phyloP scores from a whole-genome alignment of 2,113 vertebrate species.

The Oxyruncus cristatus region DNA sequence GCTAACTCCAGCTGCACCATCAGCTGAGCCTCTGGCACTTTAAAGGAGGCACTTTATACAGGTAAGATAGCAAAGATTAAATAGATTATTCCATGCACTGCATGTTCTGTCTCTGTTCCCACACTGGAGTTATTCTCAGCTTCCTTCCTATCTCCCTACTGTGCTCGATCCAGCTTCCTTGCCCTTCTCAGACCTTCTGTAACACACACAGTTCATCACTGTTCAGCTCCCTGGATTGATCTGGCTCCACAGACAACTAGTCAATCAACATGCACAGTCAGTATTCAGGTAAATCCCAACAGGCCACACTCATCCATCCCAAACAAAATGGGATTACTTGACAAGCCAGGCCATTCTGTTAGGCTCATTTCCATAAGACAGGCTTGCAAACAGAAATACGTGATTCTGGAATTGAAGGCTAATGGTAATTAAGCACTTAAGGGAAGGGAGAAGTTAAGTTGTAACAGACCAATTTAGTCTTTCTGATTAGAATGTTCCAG shows the following conservation, averaged over 20 bases:
- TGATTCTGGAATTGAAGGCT: neutral
- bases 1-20: neutral
- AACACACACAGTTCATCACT: neutral
- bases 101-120: neutral
- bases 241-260: neutral
- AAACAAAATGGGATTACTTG: fast-evolving
- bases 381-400: neutral
- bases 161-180: neutral
- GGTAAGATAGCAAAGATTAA: neutral
- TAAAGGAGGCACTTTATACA: neutral
- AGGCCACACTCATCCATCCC: neutral
- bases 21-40: neutral
- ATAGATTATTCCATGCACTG: neutral
- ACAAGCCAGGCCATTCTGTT: neutral
- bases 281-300: neutral
- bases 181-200: neutral
- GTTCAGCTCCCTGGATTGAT: neutral
- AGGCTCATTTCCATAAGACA: neutral
- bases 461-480: neutral
- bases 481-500: neutral
- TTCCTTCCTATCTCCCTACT: neutral
- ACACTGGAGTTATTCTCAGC: neutral
- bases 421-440: neutral
- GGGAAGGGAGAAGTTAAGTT: neutral
- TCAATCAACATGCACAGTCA: fast-evolving